Evolutionary conservation across 2,797 vertebrate genomes (phyloP).

Genomic region (Enteromius unitaeniatus): DNA sequence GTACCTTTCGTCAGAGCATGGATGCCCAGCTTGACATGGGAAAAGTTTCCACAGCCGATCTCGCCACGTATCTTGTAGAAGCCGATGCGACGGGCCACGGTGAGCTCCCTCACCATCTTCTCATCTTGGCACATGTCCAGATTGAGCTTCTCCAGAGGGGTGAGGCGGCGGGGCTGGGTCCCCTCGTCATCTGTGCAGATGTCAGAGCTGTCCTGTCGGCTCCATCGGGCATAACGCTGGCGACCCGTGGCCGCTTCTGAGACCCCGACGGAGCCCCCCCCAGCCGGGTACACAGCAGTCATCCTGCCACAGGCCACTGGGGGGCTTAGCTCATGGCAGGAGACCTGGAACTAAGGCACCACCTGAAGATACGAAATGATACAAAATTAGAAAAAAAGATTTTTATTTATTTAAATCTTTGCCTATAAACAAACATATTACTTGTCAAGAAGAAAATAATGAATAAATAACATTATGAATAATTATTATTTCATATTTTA

Average conservation of each 20-base stretch:
- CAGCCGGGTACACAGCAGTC: conserved; percentile 86
- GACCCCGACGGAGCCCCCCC: conserved; percentile 68
- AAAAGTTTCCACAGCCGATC: conserved; percentile 97
- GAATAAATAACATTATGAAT: background rate
- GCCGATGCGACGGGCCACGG: conserved; percentile 91
- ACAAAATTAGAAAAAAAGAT: background rate
- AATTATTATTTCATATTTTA: background rate
- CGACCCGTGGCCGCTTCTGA: conserved; percentile 62
- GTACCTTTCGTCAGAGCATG: conserved; percentile 96
- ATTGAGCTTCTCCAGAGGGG: conserved; percentile 90
- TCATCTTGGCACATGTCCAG: conserved; percentile 95
- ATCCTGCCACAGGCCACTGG: conserved; percentile 78
- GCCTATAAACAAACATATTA: background rate
- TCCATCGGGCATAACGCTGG: conserved; percentile 79
- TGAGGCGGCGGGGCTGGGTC: conserved; percentile 78
- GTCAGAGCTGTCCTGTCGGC: conserved; percentile 84
- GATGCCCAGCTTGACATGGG: conserved; percentile 95
- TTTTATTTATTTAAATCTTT: background rate
- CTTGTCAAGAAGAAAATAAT: background rate
- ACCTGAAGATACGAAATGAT: conserved; percentile 48
- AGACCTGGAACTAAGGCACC: conserved; percentile 28
- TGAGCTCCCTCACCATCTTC: conserved; percentile 91
- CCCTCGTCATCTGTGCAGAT: conserved; percentile 84
- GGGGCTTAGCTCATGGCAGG: conserved; percentile 70
- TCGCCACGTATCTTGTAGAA: conserved; percentile 95